A percentile compares a stretch with the other conserved stretches of the same genome.
phyloP scores from a whole-genome alignment of 2,113 vertebrate species.

The Rynchops niger region DNA sequence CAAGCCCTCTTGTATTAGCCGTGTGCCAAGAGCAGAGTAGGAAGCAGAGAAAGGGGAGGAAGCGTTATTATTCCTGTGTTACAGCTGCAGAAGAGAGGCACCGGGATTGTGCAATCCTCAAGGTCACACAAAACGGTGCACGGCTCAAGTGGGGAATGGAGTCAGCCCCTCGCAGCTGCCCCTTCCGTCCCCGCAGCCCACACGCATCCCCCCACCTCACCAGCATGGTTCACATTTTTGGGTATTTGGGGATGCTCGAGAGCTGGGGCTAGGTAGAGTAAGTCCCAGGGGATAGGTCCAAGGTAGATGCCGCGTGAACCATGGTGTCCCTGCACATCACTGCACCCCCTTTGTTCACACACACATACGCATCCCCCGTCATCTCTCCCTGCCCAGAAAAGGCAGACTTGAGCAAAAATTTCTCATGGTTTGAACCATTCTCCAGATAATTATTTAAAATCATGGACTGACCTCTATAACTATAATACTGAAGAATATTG shows the following conservation, averaged over 20 bases:
- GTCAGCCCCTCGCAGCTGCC: not conserved
- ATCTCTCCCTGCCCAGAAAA: not conserved
- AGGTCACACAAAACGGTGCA: not conserved
- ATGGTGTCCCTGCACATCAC: not conserved
- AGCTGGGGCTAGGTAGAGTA: not conserved
- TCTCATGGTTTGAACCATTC: not conserved
- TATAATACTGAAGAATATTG: not conserved
- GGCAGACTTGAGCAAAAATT: not conserved
- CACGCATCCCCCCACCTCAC: rapidly evolving
- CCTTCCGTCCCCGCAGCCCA: not conserved
- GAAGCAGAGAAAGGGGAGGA: conserved; percentile 59
- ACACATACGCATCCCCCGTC: too few species aligned
- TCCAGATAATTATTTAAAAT: not conserved
- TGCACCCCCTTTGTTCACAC: not conserved
- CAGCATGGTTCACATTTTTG: rapidly evolving
- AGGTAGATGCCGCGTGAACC: not conserved
- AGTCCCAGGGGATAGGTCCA: not conserved
- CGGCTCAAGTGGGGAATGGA: not conserved
- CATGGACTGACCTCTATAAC: not conserved
- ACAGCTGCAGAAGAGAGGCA: conserved; percentile 42
- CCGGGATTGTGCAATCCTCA: not conserved
- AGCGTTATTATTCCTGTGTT: conserved; percentile 53
- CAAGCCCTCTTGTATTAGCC: conserved; percentile 39
- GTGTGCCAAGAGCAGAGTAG: conserved; percentile 56
- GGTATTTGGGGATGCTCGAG: not conserved